phyloP scores from a whole-genome alignment of 2,113 vertebrate genomes.

The Scatophagus argus region DNA sequence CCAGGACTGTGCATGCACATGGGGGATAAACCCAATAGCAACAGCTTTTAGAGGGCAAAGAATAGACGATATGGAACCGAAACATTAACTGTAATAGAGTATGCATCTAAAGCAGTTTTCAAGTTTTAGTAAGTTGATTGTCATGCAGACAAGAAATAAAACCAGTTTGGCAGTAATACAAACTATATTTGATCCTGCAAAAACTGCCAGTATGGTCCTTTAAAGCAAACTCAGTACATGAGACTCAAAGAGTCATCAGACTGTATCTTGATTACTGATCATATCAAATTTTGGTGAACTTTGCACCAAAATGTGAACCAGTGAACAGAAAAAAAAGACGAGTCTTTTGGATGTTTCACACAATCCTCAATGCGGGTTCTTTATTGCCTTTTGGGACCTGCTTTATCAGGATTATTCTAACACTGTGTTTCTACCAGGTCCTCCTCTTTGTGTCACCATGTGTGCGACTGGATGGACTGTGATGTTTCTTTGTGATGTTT shows the following conservation, averaged over 20 bases:
- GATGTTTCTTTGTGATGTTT: slow-evolving; percentile 29
- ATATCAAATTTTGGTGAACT: slow-evolving; percentile 3
- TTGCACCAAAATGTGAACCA: slow-evolving; percentile 26
- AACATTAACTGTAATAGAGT: not conserved
- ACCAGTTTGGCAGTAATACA: not conserved
- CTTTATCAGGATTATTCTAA: slow-evolving; percentile 52
- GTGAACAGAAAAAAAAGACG: slow-evolving; percentile 21
- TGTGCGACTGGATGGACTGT: slow-evolving; percentile 39
- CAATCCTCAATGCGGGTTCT: slow-evolving; percentile 43
- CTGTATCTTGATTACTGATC: slow-evolving; percentile 43
- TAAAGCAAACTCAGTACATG: slow-evolving; percentile 34
- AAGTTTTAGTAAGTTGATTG: slow-evolving; percentile 8
- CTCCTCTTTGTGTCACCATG: slow-evolving; percentile 58
- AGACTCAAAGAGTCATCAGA: slow-evolving; percentile 41
- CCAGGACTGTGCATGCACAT: no score
- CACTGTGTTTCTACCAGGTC: slow-evolving; percentile 72
- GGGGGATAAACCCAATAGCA: no score
- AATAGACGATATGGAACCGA: not conserved
- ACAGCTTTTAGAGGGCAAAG: no score
- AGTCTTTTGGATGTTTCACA: slow-evolving; percentile 50
- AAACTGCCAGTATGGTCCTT: slow-evolving; percentile 67
- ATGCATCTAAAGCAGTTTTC: not conserved
- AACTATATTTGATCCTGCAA: slow-evolving; percentile 12
- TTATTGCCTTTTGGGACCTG: slow-evolving; percentile 35
- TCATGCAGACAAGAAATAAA: not conserved